A percentile compares a stretch with the other conserved stretches of the same genome.
Evolutionary conservation across 2,113 vertebrate genomes (phyloP).

Genomic region (Apaloderma vittatum): DNA sequence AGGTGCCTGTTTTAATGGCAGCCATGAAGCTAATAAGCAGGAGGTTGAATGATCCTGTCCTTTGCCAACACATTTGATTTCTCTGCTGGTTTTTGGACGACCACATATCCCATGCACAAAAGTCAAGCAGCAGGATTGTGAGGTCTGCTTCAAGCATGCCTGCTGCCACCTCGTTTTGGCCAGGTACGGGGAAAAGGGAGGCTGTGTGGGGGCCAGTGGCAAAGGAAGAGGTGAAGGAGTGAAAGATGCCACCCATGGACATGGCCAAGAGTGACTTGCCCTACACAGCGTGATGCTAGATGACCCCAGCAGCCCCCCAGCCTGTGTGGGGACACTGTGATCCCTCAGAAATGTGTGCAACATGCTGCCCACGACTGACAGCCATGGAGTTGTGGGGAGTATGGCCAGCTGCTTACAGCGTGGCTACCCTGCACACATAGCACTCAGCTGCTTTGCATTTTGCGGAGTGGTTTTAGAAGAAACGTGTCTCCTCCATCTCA

Average conservation of each 20-base stretch:
- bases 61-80: constrained; percentile 28
- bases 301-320: not conserved
- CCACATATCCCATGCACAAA: not conserved
- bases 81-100: constrained; percentile 4
- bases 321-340: accelerated
- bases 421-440: accelerated
- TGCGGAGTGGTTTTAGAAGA: not conserved
- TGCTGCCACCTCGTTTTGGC: not conserved
- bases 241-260: not conserved
- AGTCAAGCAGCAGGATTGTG: not conserved
- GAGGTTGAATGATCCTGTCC: not conserved
- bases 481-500: not conserved
- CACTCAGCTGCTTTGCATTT: not conserved
- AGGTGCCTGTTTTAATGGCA: constrained; percentile 38
- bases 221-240: not conserved
- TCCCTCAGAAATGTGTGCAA: accelerated
- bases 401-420: not conserved
- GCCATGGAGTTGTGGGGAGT: not conserved
- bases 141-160: not conserved
- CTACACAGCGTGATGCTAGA: accelerated
- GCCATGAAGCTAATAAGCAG: not conserved
- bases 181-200: not conserved
- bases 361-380: accelerated
- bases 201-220: accelerated
- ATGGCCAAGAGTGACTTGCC: not conserved